Base-by-base conservation (phyloP, 2,113 vertebrate genomes). In the Gallinago paraguaiae region DNA sequence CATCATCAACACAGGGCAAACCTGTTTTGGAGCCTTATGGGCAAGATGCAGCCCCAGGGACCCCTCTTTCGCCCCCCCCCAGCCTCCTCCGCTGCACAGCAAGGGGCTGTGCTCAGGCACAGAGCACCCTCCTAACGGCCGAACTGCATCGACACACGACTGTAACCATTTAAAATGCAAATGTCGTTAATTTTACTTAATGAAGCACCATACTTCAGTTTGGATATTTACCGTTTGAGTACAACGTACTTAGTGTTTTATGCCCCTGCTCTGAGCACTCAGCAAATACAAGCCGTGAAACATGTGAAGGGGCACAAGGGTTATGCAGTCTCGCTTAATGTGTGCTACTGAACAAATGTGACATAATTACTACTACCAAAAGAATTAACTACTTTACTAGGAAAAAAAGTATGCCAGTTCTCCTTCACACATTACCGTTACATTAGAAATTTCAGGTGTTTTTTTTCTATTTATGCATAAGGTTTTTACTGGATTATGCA, bases 401-500 rank as follows among this genome's bases (percentile, higher is more conserved):
- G 31, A 57, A 56, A 77, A 43, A 43, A 51, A 18, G 5, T 41
- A 41, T 23, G 28, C 3, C 12, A 33, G 4, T 81, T 84, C 71
- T 82, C 51, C 82, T 64, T 63, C 79, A 75, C 56, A 76, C 35
- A 12, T 63, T 63, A 61, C 25, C 13, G 56, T 72, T 82, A 28
- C 12, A 17, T 14, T 56, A 11, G 86, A 61, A 78, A 93, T 89
- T 59, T 67, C 53, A 77, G 75, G 54, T 60, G 50, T 41, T 6
- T 84, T 72, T 39, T 69, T 79, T 12, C 46, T 54, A 9, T 48
- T 20, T 53, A 68, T n/a, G 37, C 28, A 35, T 81, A 50, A 80
- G 20, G n/a, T 43, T 97, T 95, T 95, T 68, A 82, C 37, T 78
- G n/a, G 61, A 86, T 68, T 96, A 54, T 61, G 65, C 81, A 92